A percentile compares a stretch with the other conserved stretches of the same genome.
Evolutionary conservation across 2,888 invertebrate genomes (phyloP).

Genomic region (Campoplex nolae): DNA sequence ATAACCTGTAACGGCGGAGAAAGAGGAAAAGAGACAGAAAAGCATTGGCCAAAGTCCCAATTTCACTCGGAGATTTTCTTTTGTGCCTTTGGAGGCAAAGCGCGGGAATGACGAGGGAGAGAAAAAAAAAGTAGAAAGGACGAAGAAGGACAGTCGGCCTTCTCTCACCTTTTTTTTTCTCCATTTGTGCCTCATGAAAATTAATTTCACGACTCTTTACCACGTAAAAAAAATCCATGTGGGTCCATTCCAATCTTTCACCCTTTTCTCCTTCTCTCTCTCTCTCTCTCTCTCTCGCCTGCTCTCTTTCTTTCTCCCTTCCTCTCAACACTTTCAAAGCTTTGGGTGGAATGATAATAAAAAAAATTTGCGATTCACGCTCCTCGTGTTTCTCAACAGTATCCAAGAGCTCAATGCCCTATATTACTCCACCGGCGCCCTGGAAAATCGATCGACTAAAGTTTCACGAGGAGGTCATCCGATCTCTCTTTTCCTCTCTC

Average conservation of each 20-base stretch:
- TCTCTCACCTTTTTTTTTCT: slow-evolving; percentile 22
- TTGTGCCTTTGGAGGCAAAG: slow-evolving; percentile 47
- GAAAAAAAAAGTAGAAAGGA: slow-evolving; percentile 39
- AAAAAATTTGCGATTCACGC: slow-evolving; percentile 53
- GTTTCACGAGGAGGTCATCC: slow-evolving; percentile 40
- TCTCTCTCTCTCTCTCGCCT: slow-evolving; percentile 3
- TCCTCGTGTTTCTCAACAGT: slow-evolving; percentile 37
- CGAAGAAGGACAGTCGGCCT: slow-evolving; percentile 37
- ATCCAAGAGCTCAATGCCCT: slow-evolving; percentile 40
- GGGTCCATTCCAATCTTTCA: slow-evolving; percentile 39
- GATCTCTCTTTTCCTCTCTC: slow-evolving; percentile 14
- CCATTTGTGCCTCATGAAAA: slow-evolving; percentile 51
- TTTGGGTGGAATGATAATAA: slow-evolving; percentile 28
- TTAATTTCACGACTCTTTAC: slow-evolving; percentile 59
- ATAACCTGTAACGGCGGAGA: slow-evolving; percentile 19
- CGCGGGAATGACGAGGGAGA: slow-evolving; percentile 14
- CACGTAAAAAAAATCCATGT: slow-evolving; percentile 43
- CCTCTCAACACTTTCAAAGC: slow-evolving; percentile 32
- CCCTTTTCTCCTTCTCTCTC: slow-evolving; percentile 15
- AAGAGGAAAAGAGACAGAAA: slow-evolving; percentile 35
- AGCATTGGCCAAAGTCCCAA: slow-evolving; percentile 54
- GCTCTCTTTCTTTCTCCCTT: slow-evolving; percentile 23
- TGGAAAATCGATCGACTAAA: slow-evolving; percentile 56
- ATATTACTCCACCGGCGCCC: slow-evolving; percentile 28
- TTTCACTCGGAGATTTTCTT: slow-evolving; percentile 56